These are phyloP conservation scores for Neolamprologus longior DNA, from an alignment of 2,113 vertebrate species.

Conservation along the genomic window DNA sequence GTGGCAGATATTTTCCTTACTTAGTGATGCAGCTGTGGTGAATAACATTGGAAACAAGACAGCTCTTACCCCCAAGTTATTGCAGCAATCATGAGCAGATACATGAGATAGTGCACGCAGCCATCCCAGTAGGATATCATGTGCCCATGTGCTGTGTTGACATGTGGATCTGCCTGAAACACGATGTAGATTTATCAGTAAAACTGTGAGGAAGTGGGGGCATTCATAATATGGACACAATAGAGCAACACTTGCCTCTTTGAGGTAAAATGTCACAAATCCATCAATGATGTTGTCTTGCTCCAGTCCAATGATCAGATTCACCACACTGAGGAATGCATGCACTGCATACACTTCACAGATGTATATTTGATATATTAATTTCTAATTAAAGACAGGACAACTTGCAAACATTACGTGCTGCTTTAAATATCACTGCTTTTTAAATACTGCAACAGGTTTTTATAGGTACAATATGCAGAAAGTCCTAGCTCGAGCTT, in stretches of 20 bases:
- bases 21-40: background rate
- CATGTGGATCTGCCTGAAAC: conserved; percentile 80
- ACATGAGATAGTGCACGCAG: conserved; percentile 90
- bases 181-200: background rate
- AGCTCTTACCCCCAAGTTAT: conserved; percentile 90
- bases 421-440: background rate
- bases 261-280: conserved; percentile 90
- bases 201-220: background rate
- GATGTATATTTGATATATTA: background rate
- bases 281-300: conserved; percentile 94
- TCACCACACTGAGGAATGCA: conserved; percentile 87
- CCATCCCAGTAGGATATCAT: conserved; percentile 97
- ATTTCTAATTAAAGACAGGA: background rate
- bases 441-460: background rate
- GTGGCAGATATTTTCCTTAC: background rate
- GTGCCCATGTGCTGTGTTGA: conserved; percentile 89
- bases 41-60: background rate
- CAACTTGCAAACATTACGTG: background rate
- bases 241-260: conserved; percentile 73
- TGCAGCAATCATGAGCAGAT: conserved; percentile 89
- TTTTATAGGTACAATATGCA: background rate
- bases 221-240: background rate
- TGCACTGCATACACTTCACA: conserved; percentile 82
- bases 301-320: conserved; percentile 88
- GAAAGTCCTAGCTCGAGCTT: background rate